Percentiles rank a stretch among this genome's conserved stretches.
Evolutionary conservation across 1,140 invertebrate genomes (phyloP).

Genomic region (Philopotamus ludificatus): DNA sequence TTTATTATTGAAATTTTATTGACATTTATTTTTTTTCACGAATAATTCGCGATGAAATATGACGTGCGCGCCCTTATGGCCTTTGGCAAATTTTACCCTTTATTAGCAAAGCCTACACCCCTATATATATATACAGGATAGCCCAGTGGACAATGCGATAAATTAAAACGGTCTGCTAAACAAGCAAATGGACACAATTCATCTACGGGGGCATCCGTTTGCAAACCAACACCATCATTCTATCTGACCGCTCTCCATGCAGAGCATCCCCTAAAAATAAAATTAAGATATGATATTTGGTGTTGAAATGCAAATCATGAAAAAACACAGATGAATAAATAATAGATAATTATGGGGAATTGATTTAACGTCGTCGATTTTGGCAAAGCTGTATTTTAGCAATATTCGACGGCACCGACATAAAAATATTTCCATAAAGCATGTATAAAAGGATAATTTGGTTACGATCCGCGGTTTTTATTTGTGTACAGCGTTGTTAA

Average conservation of each 20-base stretch:
- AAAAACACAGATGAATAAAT: too few species aligned
- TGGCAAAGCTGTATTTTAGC: too few species aligned
- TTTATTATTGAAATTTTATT: too few species aligned
- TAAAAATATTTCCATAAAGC: too few species aligned
- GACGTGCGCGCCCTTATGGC: slow-evolving; percentile 8
- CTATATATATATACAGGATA: background rate
- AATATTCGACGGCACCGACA: too few species aligned
- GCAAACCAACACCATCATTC: slow-evolving; percentile 23
- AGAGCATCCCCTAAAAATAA: background rate
- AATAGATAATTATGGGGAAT: too few species aligned
- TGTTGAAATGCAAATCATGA: too few species aligned
- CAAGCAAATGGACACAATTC: slow-evolving; percentile 36
- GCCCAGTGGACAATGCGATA: slow-evolving; percentile 32
- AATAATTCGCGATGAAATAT: background rate
- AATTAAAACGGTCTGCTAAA: slow-evolving; percentile 37
- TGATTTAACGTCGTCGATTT: too few species aligned
- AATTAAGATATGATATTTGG: background rate
- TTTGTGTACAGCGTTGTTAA: background rate
- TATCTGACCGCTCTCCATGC: slow-evolving; percentile 4
- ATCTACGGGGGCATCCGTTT: slow-evolving; percentile 6
- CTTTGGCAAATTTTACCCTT: background rate
- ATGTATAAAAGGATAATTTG: background rate
- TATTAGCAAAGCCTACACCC: background rate
- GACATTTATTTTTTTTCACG: background rate
- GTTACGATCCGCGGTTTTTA: background rate